phyloP scores from a whole-genome alignment of 2,888 invertebrate genomes.

The Cryptus viduatorius region DNA sequence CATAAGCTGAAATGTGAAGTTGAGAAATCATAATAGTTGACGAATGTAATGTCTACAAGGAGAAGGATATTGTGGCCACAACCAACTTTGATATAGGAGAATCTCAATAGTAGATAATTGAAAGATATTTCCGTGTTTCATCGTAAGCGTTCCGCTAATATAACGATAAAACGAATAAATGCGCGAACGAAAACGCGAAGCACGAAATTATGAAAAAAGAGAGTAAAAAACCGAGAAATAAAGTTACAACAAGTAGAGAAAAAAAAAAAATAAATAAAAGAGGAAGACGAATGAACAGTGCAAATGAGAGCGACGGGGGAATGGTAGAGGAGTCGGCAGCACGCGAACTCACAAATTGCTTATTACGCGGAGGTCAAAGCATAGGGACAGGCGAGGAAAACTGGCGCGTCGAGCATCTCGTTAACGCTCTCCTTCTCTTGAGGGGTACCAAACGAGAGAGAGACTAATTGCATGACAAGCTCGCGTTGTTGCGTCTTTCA shows the following conservation, averaged over 20 bases:
- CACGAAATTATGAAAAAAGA: not conserved
- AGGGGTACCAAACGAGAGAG: constrained; percentile 44
- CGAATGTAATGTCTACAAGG: not conserved
- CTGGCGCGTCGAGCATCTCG: constrained; percentile 70
- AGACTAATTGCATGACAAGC: constrained; percentile 64
- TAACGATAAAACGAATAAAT: constrained; percentile 35
- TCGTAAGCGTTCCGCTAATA: constrained; percentile 40
- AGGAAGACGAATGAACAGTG: constrained; percentile 15
- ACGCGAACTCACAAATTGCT: constrained; percentile 63
- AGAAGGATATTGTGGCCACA: not conserved
- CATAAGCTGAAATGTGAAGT: constrained; percentile 22
- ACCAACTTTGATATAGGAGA: not conserved
- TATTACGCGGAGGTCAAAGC: constrained; percentile 60
- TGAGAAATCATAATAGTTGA: not conserved
- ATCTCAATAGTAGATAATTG: constrained; percentile 44
- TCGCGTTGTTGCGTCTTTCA: constrained; percentile 50
- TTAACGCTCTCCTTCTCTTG: constrained; percentile 68
- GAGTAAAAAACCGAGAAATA: constrained; percentile 6
- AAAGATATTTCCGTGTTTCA: constrained; percentile 11
- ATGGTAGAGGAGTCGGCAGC: constrained; percentile 13
- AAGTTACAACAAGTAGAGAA: constrained; percentile 18
- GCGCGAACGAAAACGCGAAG: not conserved
- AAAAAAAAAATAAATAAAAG: constrained; percentile 23
- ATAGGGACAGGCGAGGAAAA: constrained; percentile 26
- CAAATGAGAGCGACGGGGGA: constrained; percentile 36